phyloP scores from a whole-genome alignment of 2,797 vertebrate species.

The Phrynocephalus forsythii region DNA sequence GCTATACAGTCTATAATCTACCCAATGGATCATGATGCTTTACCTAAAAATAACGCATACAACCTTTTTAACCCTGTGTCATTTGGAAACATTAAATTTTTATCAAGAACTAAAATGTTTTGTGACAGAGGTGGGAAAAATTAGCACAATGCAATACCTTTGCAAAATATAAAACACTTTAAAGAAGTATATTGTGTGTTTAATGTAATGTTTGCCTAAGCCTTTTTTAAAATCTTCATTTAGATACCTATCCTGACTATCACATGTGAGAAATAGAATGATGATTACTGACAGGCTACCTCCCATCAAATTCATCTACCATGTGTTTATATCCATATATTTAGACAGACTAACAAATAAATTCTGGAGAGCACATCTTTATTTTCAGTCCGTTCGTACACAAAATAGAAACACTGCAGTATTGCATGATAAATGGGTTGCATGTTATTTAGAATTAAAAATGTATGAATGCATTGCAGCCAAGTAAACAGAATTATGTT shows the following conservation, averaged over 20 bases:
- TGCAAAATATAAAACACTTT: background rate
- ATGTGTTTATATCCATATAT: background rate
- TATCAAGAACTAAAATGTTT: slow-evolving; percentile 49
- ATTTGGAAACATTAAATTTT: slow-evolving; percentile 22
- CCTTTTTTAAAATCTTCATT: slow-evolving; percentile 1
- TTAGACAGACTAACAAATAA: background rate
- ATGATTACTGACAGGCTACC: slow-evolving; percentile 24
- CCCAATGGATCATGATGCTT: background rate
- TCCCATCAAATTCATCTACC: background rate
- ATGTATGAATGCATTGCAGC: slow-evolving; percentile 40
- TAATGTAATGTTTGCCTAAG: slow-evolving; percentile 37
- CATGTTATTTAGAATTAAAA: slow-evolving; percentile 43
- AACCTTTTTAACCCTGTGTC: slow-evolving; percentile 24
- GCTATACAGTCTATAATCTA: background rate
- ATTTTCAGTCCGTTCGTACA: slow-evolving; percentile 21
- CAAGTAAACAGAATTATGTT: slow-evolving; percentile 26
- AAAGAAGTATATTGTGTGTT: background rate
- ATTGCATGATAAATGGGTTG: background rate
- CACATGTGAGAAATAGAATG: slow-evolving; percentile 4
- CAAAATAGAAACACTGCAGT: slow-evolving; percentile 16
- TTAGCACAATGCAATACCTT: background rate
- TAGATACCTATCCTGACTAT: background rate
- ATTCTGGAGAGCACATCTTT: background rate
- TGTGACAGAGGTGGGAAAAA: slow-evolving; percentile 18
- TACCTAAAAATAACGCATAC: background rate